Evolutionary conservation across 2,888 invertebrate species (phyloP), one percentile per base, ranked within the genome.

Genomic region (Linyphia triangularis): DNA sequence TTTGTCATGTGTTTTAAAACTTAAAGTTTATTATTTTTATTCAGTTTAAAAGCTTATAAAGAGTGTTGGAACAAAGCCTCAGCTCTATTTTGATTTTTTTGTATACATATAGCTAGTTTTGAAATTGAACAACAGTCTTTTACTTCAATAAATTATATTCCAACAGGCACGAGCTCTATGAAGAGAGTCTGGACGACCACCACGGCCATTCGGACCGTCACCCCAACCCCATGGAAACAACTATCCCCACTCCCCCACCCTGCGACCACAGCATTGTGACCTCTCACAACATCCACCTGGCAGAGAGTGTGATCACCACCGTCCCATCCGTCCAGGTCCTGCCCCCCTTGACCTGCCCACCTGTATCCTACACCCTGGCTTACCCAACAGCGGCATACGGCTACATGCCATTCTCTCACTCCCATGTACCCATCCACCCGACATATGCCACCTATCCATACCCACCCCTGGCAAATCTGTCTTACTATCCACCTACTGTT

Each of bases 101-200:
- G n/a, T n/a, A n/a, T n/a, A n/a, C n/a, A n/a, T n/a, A n/a, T n/a
- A n/a, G n/a, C n/a, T n/a, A n/a, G n/a, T n/a, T n/a, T n/a, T n/a
- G n/a, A n/a, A n/a, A n/a, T n/a, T n/a, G n/a, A n/a, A n/a, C n/a
- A n/a, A n/a, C n/a, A n/a, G n/a, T n/a, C n/a, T n/a, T n/a, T n/a
- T n/a, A n/a, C n/a, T 61, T 22, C 9, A 24, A 65, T 63, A 24
- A 28, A n/a, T n/a, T n/a, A n/a, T n/a, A n/a, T n/a, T 51, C 1
- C 30, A 30, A 22, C 43, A 90, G 90, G 90, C 89, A 89, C 85
- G 90, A 91, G 72, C 77, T 91, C 0, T 91, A 90, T 78, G 90
- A 91, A 78, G 90, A 91, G 65, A 82, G 86, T 22, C 81, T 88
- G 37, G 88, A 89, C 77, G 84, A 85, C 19, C 79, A 85, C 75